phyloP scores from a whole-genome alignment of 2,797 vertebrate genomes.

The Rhinogobio ventralis region DNA sequence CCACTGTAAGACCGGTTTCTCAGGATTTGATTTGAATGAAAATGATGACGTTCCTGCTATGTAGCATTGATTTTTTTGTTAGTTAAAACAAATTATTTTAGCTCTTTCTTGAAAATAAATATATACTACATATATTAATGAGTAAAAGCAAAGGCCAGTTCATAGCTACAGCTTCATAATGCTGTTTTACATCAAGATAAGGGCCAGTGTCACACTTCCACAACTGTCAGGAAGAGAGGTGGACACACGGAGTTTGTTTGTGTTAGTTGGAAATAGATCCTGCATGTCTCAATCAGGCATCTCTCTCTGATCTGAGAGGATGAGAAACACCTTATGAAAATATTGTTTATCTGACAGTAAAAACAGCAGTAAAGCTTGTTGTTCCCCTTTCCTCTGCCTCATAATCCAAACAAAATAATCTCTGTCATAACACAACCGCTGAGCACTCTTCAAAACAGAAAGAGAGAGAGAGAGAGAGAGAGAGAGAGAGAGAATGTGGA shows the following conservation, averaged over 20 bases:
- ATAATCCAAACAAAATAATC: slow-evolving; percentile 65
- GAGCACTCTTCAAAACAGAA: slow-evolving; percentile 44
- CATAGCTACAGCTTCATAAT: slow-evolving; percentile 8
- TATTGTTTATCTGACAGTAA: slow-evolving; percentile 74
- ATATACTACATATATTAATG: not conserved
- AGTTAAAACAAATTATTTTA: not conserved
- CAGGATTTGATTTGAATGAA: not conserved
- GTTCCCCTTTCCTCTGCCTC: slow-evolving; percentile 60
- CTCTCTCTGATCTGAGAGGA: slow-evolving; percentile 63
- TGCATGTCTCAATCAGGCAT: slow-evolving; percentile 57
- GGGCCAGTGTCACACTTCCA: slow-evolving; percentile 23
- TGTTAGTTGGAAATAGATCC: slow-evolving; percentile 61
- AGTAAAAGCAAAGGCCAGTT: not conserved
- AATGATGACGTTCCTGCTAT: not conserved
- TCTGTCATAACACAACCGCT: slow-evolving; percentile 65
- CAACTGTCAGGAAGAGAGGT: slow-evolving; percentile 8
- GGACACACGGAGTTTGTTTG: slow-evolving; percentile 49
- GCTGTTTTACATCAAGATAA: slow-evolving; percentile 13
- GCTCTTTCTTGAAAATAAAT: not conserved
- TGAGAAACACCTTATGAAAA: slow-evolving; percentile 76
- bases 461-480: slow-evolving; percentile 36
- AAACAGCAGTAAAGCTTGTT: slow-evolving; percentile 61
- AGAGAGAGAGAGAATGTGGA: slow-evolving; percentile 21
- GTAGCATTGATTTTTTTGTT: not conserved
- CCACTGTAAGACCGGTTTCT: not conserved